A percentile compares a stretch with the other conserved stretches of the same genome.
Conservation (phyloP, 1,140 invertebrate species). For the Lepeophtheirus salmonis region DNA sequence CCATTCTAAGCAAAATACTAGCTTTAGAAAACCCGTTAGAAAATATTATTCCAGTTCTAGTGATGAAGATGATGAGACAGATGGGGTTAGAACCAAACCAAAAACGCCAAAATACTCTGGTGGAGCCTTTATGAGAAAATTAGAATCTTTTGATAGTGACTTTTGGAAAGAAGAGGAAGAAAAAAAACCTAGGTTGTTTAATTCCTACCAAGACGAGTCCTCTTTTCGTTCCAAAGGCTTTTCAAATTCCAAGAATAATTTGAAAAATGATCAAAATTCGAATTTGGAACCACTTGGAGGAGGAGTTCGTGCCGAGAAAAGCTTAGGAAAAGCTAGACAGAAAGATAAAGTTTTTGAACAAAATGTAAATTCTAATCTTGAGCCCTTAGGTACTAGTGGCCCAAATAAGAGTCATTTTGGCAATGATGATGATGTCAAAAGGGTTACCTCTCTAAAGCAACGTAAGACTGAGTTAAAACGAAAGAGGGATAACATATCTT, state of each 20-base stretch:
- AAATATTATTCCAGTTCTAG: conserved; percentile 5
- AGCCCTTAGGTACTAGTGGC: no score
- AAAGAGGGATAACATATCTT: neutral
- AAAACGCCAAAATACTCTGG: neutral
- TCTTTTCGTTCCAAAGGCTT: neutral
- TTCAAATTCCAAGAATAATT: neutral
- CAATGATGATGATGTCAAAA: neutral
- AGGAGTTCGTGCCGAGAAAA: no score
- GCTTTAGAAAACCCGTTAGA: neutral
- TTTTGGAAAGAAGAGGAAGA: neutral
- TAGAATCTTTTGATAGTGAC: neutral
- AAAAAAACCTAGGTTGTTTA: no score
- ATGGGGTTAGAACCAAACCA: neutral
- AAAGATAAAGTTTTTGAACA: neutral
- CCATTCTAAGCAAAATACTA: neutral
- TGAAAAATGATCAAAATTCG: neutral
- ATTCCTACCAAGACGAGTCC: no score
- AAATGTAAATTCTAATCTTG: no score
- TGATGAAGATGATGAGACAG: neutral
- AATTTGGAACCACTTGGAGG: neutral
- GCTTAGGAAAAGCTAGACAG: no score
- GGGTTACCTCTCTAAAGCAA: neutral
- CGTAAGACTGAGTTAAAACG: neutral
- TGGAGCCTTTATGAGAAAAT: neutral
- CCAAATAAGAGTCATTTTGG: no score